Evolutionary conservation across 2,888 invertebrate genomes (phyloP).

Genomic region (Pelosia muscerda): DNA sequence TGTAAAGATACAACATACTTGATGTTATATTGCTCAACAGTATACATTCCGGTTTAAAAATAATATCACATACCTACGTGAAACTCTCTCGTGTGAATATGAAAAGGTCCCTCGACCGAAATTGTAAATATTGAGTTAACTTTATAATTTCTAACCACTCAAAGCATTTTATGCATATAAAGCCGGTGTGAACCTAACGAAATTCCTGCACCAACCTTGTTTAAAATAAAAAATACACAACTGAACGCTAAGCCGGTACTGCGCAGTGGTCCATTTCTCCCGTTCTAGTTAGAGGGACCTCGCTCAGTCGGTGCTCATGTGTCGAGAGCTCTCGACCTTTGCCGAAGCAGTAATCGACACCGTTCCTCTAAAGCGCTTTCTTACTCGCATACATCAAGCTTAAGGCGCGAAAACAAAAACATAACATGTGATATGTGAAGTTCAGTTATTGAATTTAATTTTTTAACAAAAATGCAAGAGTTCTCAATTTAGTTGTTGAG

Average conservation of each 20-base stretch:
- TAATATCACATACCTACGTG: not conserved
- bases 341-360: conserved; percentile 60
- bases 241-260: conserved; percentile 64
- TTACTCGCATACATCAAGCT: conserved; percentile 33
- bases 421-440: conserved; percentile 47
- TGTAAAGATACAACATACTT: not conserved
- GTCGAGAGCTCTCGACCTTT: conserved; percentile 77
- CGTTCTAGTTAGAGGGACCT: conserved; percentile 55
- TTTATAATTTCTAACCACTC: conserved; percentile 48
- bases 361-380: conserved; percentile 51
- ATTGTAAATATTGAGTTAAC: conserved; percentile 39
- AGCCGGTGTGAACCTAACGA: conserved; percentile 54
- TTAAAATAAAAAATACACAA: conserved; percentile 67
- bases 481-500: conserved; percentile 47
- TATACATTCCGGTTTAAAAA: not conserved
- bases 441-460: conserved; percentile 22
- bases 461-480: conserved; percentile 50
- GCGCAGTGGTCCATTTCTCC: conserved; percentile 76
- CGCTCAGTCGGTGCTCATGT: conserved; percentile 72
- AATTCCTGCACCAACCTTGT: conserved; percentile 64
- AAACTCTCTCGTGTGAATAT: conserved; percentile 4
- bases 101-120: conserved; percentile 25
- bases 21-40: too few relatives aligned
- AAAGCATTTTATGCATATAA: conserved; percentile 56
- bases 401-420: conserved; percentile 26